These are phyloP conservation scores for Epistrophe grossulariae DNA, from an alignment of 2,888 invertebrate genomes.

Conservation along the genomic window DNA sequence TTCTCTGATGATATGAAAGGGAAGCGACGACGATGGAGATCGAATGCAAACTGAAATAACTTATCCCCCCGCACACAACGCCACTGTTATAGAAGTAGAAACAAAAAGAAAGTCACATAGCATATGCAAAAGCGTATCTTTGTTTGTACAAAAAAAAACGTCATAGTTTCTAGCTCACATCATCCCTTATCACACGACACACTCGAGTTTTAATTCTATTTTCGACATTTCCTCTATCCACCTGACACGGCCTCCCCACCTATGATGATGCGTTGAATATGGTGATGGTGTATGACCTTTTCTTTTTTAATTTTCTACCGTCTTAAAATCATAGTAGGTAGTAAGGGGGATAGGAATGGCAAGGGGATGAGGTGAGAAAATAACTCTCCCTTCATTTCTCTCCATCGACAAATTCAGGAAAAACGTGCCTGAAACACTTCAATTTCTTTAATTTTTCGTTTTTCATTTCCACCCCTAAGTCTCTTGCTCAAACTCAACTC, in stretches of 20 bases:
- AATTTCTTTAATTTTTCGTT: slow-evolving; percentile 39
- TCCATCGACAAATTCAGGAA: slow-evolving; percentile 18
- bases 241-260: neutral
- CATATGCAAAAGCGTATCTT: slow-evolving; percentile 48
- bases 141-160: neutral
- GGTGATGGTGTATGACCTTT: slow-evolving; percentile 52
- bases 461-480: slow-evolving; percentile 3
- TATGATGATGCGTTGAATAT: neutral
- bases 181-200: slow-evolving; percentile 33
- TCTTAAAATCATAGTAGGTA: neutral
- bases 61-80: neutral
- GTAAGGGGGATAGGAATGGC: neutral
- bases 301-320: slow-evolving; percentile 48
- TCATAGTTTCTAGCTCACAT: slow-evolving; percentile 42
- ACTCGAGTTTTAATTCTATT: slow-evolving; percentile 15
- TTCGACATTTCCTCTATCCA: slow-evolving; percentile 23
- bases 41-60: slow-evolving; percentile 32
- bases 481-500: neutral
- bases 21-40: neutral
- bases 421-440: slow-evolving; percentile 76
- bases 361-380: neutral
- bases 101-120: slow-evolving; percentile 36
- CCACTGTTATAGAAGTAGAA: neutral
- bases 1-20: slow-evolving; percentile 1
- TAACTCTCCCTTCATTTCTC: neutral